phyloP scores from a whole-genome alignment of 2,113 vertebrate species.

The Sylvietta virens region DNA sequence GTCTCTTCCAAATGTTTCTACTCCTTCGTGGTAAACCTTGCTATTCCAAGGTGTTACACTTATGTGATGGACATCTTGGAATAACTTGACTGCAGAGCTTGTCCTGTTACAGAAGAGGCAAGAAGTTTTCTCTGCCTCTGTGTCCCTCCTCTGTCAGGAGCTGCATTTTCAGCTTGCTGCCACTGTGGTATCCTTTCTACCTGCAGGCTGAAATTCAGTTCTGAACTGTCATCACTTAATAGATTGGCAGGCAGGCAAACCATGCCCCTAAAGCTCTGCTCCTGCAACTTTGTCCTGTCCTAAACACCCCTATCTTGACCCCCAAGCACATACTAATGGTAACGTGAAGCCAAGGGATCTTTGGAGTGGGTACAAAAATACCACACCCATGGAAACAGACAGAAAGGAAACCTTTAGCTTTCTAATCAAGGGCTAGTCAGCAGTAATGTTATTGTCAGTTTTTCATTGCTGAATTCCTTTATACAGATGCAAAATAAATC shows the following conservation, averaged over 20 bases:
- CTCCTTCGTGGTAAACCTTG: neutral
- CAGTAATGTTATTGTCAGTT: neutral
- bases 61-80: neutral
- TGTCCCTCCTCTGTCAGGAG: neutral
- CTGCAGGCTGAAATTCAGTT: neutral
- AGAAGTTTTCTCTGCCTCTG: neutral
- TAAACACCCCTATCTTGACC: neutral
- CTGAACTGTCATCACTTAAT: neutral
- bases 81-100: neutral
- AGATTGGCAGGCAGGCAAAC: neutral
- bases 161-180: neutral
- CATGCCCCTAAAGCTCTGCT: neutral
- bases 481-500: neutral
- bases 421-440: neutral
- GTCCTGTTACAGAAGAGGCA: neutral
- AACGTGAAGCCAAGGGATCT: neutral
- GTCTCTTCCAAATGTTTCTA: neutral
- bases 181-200: neutral
- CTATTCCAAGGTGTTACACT: neutral
- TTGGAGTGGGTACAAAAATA: neutral
- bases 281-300: neutral
- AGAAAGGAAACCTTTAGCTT: neutral
- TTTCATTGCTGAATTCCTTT: neutral
- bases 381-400: neutral
- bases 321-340: fast-evolving